Percentiles rank a stretch among this genome's conserved stretches.
These are phyloP conservation scores for Metalampra italica DNA, from an alignment of 2,888 invertebrate species.

Conservation along the genomic window DNA sequence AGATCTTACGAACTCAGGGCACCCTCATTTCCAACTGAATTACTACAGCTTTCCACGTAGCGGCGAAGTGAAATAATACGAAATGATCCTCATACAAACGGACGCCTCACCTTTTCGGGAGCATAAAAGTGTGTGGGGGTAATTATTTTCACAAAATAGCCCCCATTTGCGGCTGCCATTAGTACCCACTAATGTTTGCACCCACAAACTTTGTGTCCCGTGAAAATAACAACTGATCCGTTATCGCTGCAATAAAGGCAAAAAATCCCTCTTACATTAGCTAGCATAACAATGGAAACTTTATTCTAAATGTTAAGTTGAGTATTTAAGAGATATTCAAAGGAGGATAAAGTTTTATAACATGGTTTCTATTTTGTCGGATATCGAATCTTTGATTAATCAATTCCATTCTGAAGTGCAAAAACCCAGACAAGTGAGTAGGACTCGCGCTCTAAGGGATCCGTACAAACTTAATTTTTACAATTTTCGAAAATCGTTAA, in stretches of 20 bases:
- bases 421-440: too few species aligned
- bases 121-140: conserved; percentile 38
- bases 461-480: too few species aligned
- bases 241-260: conserved; percentile 43
- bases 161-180: conserved; percentile 34
- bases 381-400: too few species aligned
- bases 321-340: conserved; percentile 1
- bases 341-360: conserved; percentile 2
- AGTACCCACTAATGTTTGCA: conserved; percentile 46
- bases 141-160: conserved; percentile 44
- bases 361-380: not conserved
- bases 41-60: not conserved
- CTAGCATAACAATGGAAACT: conserved; percentile 27
- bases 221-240: conserved; percentile 52
- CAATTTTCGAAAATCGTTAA: too few species aligned
- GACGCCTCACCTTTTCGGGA: conserved; percentile 4
- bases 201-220: conserved; percentile 43
- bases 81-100: not conserved
- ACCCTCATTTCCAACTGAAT: too few species aligned
- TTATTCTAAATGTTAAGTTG: conserved; percentile 28
- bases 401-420: too few species aligned
- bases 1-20: too few species aligned
- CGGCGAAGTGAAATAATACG: not conserved
- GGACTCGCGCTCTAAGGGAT: too few species aligned
- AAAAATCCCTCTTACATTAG: conserved; percentile 25